Conservation (phyloP, 1,140 invertebrate species). For the Heliconius nattereri region DNA sequence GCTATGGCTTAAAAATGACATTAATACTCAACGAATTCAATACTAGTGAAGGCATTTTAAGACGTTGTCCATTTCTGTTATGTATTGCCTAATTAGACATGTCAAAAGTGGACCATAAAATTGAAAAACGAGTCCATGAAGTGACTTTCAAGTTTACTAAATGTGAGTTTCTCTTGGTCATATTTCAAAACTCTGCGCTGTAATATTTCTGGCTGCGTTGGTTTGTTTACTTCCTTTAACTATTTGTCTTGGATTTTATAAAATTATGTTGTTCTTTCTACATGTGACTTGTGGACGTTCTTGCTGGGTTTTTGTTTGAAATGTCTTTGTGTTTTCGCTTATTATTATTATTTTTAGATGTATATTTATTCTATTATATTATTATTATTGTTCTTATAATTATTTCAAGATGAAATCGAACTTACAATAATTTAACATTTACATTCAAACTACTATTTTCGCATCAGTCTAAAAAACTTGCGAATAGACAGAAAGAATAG, state of each 20-base stretch:
- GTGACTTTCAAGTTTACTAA: conserved; percentile 23
- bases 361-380: background rate
- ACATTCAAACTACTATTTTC: no score
- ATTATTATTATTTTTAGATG: background rate
- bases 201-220: conserved; percentile 23
- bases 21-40: background rate
- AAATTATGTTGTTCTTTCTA: background rate
- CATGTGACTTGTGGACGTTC: background rate
- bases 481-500: no score
- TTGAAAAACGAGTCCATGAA: conserved; percentile 24
- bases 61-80: background rate
- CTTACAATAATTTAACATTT: no score
- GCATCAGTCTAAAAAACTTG: no score
- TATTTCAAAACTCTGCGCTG: conserved; percentile 25
- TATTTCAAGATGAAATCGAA: no score
- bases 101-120: conserved; percentile 10
- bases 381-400: no score
- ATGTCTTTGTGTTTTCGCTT: background rate
- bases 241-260: conserved; percentile 23
- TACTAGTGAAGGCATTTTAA: background rate
- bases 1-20: no score
- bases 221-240: conserved; percentile 20
- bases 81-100: conserved; percentile 14
- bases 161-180: conserved; percentile 21
- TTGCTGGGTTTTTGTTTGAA: background rate